Evolutionary conservation across 2,888 invertebrate genomes (phyloP).

Genomic region (Agonopterix arenella): DNA sequence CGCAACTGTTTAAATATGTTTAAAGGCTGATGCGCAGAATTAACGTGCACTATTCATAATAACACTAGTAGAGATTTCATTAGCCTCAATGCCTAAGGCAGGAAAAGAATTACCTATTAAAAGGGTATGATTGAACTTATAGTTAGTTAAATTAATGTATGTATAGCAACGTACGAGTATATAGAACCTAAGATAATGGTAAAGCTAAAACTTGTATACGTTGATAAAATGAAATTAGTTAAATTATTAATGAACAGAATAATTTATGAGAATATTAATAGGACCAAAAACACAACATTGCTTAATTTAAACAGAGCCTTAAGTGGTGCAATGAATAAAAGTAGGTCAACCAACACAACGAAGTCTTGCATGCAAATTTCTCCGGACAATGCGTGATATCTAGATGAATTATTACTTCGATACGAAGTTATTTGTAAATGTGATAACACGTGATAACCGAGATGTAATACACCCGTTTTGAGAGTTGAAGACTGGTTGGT

Average conservation of each 20-base stretch:
- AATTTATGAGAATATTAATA: neutral
- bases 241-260: no score
- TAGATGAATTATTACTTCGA: neutral
- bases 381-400: neutral
- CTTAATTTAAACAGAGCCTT: conserved; percentile 20
- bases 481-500: neutral
- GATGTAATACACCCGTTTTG: neutral
- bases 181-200: no score
- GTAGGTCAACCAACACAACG: conserved; percentile 28
- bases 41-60: neutral
- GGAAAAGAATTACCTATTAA: no score
- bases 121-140: no score
- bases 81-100: no score
- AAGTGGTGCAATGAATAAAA: conserved; percentile 26
- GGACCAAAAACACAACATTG: neutral
- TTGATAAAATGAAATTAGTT: no score
- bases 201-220: no score
- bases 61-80: no score
- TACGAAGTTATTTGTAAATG: neutral
- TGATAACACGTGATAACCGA: no score
- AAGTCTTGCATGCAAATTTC: conserved; percentile 7
- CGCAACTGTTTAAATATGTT: conserved; percentile 44
- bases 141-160: neutral
- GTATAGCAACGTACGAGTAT: no score
- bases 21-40: neutral